phyloP scores from a whole-genome alignment of 2,888 invertebrate genomes.

The Drosophila mercatorum region DNA sequence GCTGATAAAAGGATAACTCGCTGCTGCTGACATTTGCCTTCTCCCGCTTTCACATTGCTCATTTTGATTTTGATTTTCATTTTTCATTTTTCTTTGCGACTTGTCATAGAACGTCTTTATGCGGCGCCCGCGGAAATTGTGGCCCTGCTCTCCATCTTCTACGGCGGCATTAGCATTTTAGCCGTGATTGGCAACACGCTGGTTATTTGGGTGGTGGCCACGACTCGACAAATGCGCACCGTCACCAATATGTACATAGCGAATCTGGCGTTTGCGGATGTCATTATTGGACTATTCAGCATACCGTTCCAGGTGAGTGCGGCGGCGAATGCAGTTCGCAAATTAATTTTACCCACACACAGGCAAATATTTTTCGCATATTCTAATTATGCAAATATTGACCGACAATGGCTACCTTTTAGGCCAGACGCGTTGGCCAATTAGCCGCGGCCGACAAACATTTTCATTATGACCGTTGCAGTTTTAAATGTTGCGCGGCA shows the following conservation, averaged over 20 bases:
- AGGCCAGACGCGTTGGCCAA: constrained; percentile 13
- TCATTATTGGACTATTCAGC: constrained; percentile 93
- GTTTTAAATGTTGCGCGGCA: constrained; percentile 42
- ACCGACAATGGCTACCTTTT: constrained; percentile 4
- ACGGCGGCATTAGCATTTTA: constrained; percentile 92
- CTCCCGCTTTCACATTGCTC: background rate
- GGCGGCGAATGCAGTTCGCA: constrained; percentile 82
- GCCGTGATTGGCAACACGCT: constrained; percentile 93
- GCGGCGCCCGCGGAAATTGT: constrained; percentile 91
- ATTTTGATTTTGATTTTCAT: constrained; percentile 7
- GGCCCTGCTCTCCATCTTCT: constrained; percentile 90
- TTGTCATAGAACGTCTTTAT: constrained; percentile 86
- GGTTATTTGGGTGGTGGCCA: constrained; percentile 94
- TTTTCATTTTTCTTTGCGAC: constrained; percentile 1
- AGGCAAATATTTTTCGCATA: constrained; percentile 17
- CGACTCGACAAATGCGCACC: constrained; percentile 91
- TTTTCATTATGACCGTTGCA: constrained; percentile 41
- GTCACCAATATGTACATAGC: constrained; percentile 94
- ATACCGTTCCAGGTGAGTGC: constrained; percentile 90
- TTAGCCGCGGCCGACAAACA: constrained; percentile 28
- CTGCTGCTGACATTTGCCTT: background rate
- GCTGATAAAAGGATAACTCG: background rate
- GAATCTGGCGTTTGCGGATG: constrained; percentile 93
- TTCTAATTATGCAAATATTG: constrained; percentile 51
- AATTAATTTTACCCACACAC: constrained; percentile 24